Evolutionary conservation across 2,888 invertebrate species (phyloP).

Genomic region (Parochlus steinenii): DNA sequence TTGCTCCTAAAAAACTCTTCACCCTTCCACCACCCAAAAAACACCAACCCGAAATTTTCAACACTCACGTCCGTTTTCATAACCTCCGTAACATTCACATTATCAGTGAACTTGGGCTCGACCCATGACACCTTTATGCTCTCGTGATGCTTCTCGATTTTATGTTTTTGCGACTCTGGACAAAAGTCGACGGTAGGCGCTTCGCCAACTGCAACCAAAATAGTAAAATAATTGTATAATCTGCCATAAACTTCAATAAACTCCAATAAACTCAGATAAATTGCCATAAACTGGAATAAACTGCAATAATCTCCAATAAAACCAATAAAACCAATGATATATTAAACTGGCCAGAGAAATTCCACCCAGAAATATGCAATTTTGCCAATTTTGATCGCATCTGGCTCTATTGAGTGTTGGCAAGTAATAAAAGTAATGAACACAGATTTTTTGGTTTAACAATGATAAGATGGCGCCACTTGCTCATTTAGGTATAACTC

Average conservation of each 20-base stretch:
- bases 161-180: conserved; percentile 23
- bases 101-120: conserved; percentile 33
- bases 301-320: too few relatives aligned
- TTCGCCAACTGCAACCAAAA: conserved; percentile 31
- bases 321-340: too few relatives aligned
- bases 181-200: conserved; percentile 33
- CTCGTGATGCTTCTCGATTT: conserved; percentile 15
- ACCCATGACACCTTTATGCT: conserved; percentile 27
- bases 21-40: not conserved
- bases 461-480: too few relatives aligned
- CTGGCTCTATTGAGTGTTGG: too few relatives aligned
- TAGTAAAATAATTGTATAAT: conserved; percentile 12
- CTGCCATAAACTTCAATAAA: not conserved
- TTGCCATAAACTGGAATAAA: not conserved
- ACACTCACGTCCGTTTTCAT: conserved; percentile 28
- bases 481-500: too few relatives aligned
- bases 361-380: too few relatives aligned
- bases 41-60: not conserved
- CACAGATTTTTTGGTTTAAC: too few relatives aligned
- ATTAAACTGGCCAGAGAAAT: too few relatives aligned
- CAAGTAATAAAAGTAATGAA: too few relatives aligned
- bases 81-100: conserved; percentile 30
- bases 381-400: too few relatives aligned
- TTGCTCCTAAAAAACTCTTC: not conserved
- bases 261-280: not conserved